Base-by-base conservation (phyloP, 2,888 invertebrate genomes). In the Tribolium freemani region DNA sequence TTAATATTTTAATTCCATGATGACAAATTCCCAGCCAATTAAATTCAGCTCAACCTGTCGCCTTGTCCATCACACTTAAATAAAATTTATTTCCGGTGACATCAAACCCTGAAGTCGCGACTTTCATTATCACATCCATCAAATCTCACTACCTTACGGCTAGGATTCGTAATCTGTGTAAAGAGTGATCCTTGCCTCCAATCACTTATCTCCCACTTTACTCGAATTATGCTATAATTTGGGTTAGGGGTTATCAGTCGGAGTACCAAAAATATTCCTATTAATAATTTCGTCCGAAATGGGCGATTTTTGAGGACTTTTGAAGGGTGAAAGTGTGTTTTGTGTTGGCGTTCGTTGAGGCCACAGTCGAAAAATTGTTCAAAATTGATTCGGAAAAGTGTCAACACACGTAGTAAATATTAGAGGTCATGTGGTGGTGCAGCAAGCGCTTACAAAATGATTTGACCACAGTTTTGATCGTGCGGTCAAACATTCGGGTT, bases 391-490 rank as follows among this genome's bases (percentile, higher is more conserved):
- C 8, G 3, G 51, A 64, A 53, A 61, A 11, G 45, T 38, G 64
- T 51, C 38, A 10, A 9, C 31, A 63, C 61, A 63, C 61, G 61
- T 11, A 63, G 10, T 48, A 64, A 51, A n/a, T 16, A 30, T 51
- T 66, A 66, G 54, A 66, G 66, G 66, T 66, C 66, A 45, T 45
- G 66, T n/a, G 3, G 50, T 53, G 51, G 51, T 63, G 63, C 13
- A 46, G 11, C 8, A 5, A 66, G 44, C 45, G 54, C 66, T 53
- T 51, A 66, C 54, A 64, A 53, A 53, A 31, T 44, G 54, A 44
- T 53, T 66, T 66, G 66, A 66, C 66, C 66, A 66, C 66, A 66
- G 66, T 66, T 44, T 44, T 45, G 5, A 10, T 66, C 54, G 54
- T 45, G 66, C 66, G 45, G 54, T 20, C 44, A 66, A 44, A n/a